A percentile compares a stretch with the other conserved stretches of the same genome.
Conservation (phyloP, 2,888 invertebrate species). For the Pandemis cinnamomeana region DNA sequence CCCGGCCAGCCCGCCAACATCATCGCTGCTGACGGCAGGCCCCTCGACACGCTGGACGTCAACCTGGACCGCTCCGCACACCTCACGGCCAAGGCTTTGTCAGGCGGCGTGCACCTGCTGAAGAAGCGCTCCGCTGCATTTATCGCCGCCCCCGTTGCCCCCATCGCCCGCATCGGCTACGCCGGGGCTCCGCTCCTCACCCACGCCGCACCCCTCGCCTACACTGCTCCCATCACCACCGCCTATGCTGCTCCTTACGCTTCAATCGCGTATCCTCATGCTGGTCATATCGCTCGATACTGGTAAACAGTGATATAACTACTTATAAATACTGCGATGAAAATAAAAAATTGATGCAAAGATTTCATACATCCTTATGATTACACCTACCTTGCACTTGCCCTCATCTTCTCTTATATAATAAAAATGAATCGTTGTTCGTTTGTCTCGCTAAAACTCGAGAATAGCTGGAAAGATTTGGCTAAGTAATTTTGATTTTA, state of each 20-base stretch:
- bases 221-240: constrained; percentile 49
- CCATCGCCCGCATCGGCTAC: background rate
- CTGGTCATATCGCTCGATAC: no score
- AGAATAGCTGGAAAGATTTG: no score
- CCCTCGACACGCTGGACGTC: constrained; percentile 76
- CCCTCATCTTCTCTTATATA: no score
- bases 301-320: no score
- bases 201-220: constrained; percentile 45
- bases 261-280: no score
- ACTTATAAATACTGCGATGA: no score
- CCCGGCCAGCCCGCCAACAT: constrained; percentile 78
- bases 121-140: constrained; percentile 57
- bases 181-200: constrained; percentile 43
- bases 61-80: constrained; percentile 75
- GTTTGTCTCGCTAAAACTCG: no score
- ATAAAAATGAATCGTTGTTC: no score
- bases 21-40: constrained; percentile 73
- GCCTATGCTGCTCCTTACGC: constrained; percentile 47
- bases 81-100: constrained; percentile 68
- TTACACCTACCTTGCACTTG: background rate
- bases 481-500: no score
- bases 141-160: constrained; percentile 54
- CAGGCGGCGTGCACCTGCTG: constrained; percentile 61
- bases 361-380: no score
- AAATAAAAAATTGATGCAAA: no score